These are phyloP conservation scores for Atrina japonica DNA, from an alignment of 2,888 invertebrate genomes.

Conservation along the genomic window DNA sequence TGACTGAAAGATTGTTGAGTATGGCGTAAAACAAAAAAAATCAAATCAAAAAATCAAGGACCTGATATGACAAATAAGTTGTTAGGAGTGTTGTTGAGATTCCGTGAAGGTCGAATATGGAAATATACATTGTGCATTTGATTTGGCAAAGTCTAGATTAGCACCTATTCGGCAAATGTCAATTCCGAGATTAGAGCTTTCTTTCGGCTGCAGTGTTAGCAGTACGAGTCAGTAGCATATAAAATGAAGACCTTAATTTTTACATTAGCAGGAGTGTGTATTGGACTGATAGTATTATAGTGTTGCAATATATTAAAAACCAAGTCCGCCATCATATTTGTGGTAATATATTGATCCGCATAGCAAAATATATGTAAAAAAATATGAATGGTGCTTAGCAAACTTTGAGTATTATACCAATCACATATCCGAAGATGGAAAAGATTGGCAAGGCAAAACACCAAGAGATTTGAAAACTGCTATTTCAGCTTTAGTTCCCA, in stretches of 20 bases:
- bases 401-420: no score
- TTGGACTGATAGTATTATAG: slow-evolving; percentile 53
- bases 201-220: slow-evolving; percentile 47
- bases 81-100: no score
- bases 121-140: slow-evolving; percentile 29
- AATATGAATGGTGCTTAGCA: no score
- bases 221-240: slow-evolving; percentile 40
- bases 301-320: no score
- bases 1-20: no score
- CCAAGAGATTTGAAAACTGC: no score
- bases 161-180: slow-evolving; percentile 39
- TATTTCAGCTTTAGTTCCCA: no score
- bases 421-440: slow-evolving; percentile 44
- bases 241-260: slow-evolving; percentile 41
- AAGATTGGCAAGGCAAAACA: slow-evolving; percentile 45
- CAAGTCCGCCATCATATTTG: no score
- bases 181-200: slow-evolving; percentile 50
- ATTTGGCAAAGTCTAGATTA: slow-evolving; percentile 43
- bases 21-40: no score
- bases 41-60: no score
- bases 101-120: no score
- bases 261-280: slow-evolving; percentile 31
- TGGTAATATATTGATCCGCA: slow-evolving; percentile 37
- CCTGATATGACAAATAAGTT: no score
- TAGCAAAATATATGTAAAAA: slow-evolving; percentile 45